Evolutionary conservation across 2,888 invertebrate species (phyloP).

Genomic region (Tinea trinotella): DNA sequence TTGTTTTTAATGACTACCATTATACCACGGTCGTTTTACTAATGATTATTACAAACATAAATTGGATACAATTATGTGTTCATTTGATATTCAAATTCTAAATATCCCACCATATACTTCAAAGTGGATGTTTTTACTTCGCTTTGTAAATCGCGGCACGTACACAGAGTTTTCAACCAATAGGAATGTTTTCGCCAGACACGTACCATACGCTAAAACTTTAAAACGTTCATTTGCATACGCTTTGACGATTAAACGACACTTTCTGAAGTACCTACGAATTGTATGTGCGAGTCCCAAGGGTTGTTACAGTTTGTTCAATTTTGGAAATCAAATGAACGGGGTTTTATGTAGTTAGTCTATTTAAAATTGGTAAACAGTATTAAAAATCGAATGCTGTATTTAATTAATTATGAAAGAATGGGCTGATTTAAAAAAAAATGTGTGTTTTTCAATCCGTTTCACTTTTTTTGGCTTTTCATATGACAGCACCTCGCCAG

Average conservation of each 20-base stretch:
- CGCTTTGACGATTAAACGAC: constrained; percentile 39
- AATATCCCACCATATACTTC: neutral
- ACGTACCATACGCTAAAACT: constrained; percentile 29
- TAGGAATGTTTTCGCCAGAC: constrained; percentile 13
- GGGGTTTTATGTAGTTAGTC: constrained; percentile 25
- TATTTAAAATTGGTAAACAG: no score
- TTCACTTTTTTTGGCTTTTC: no score
- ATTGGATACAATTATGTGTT: neutral
- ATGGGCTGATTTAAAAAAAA: no score
- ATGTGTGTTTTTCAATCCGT: no score
- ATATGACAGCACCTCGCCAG: no score
- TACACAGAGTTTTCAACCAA: constrained; percentile 11
- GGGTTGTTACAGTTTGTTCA: no score
- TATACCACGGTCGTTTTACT: no score
- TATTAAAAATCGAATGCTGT: no score
- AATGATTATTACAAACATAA: no score
- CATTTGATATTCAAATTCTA: neutral
- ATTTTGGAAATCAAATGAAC: no score
- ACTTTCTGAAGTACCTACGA: constrained; percentile 40
- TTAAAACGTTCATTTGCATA: constrained; percentile 60
- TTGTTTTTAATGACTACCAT: no score
- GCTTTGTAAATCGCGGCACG: neutral
- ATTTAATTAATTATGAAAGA: no score
- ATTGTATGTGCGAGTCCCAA: constrained; percentile 4
- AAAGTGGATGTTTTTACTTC: neutral